Evolutionary conservation across 2,113 vertebrate genomes (phyloP).

Genomic region (Oryzias celebensis): DNA sequence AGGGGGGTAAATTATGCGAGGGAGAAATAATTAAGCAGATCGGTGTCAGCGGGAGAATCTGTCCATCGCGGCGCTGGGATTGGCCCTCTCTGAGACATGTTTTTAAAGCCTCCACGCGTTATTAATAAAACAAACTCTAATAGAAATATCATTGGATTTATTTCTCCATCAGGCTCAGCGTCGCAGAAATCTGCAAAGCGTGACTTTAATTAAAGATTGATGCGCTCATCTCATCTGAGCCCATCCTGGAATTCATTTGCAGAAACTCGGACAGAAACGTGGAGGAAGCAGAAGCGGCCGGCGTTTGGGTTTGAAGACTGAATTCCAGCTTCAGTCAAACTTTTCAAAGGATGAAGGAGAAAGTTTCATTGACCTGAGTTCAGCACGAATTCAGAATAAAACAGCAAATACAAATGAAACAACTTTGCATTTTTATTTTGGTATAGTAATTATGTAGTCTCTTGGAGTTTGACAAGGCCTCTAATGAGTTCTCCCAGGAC

Average conservation of each 20-base stretch:
- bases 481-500: conserved; percentile 86
- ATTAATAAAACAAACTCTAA: conserved; percentile 85
- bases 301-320: not conserved
- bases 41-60: conserved; percentile 39
- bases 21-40: conserved; percentile 57
- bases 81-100: conserved; percentile 72
- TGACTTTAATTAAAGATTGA: conserved; percentile 86
- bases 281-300: not conserved
- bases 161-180: conserved; percentile 82
- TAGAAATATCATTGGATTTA: conserved; percentile 84
- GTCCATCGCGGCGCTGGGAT: conserved; percentile 71
- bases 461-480: conserved; percentile 82
- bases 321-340: conserved; percentile 63
- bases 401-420: conserved; percentile 75
- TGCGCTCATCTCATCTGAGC: conserved; percentile 76
- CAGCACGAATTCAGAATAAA: conserved; percentile 78
- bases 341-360: conserved; percentile 81
- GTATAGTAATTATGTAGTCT: conserved; percentile 83
- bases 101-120: conserved; percentile 79
- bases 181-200: conserved; percentile 77
- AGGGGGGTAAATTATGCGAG: conserved; percentile 53
- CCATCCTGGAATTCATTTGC: conserved; percentile 80
- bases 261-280: conserved; percentile 42
- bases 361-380: conserved; percentile 83
- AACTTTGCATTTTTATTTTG: conserved; percentile 84